Evolutionary conservation across 2,888 invertebrate species (phyloP).

Genomic region (Apamea crenata): DNA sequence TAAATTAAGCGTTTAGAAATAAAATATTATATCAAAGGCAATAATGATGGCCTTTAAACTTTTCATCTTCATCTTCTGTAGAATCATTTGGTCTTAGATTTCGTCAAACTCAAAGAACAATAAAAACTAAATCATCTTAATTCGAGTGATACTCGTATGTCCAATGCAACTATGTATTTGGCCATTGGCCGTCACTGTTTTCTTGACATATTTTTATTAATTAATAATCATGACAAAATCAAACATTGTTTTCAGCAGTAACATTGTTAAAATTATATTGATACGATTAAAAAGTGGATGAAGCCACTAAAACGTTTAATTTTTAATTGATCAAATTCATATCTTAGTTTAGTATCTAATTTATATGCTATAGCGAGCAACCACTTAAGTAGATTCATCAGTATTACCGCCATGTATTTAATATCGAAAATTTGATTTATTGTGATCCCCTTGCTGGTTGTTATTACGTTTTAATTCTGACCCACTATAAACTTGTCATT

Average conservation of each 20-base stretch:
- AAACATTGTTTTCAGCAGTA: not conserved
- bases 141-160: no score
- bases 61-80: not conserved
- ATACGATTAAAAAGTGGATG: not conserved
- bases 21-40: conserved; percentile 3
- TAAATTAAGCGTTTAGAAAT: not conserved
- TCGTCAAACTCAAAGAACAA: no score
- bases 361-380: not conserved
- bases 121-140: no score
- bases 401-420: not conserved
- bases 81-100: not conserved
- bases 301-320: not conserved
- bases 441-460: no score
- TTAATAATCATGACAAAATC: not conserved
- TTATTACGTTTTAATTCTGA: no score
- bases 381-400: not conserved
- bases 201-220: not conserved
- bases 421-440: not conserved
- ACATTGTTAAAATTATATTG: not conserved
- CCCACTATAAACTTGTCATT: no score
- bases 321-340: no score
- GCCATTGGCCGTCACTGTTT: not conserved
- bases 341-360: no score
- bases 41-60: not conserved
- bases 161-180: not conserved